A percentile compares a stretch with the other conserved stretches of the same genome.
These are phyloP conservation scores for Calcarius ornatus DNA, from an alignment of 2,113 vertebrate species.

Conservation along the genomic window DNA sequence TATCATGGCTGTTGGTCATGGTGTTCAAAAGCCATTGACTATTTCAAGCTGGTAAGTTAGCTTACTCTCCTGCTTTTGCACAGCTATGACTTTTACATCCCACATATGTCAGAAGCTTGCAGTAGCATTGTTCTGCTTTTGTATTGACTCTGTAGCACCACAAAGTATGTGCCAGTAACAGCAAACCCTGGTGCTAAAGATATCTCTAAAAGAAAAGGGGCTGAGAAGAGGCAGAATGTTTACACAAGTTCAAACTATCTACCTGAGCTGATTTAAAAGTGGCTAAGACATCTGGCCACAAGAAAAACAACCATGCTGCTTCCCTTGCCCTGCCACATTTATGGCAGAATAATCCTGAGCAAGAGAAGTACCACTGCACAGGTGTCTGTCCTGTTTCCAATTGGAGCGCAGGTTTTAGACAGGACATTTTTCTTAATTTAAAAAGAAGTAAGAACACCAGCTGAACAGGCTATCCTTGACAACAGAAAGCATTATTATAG, in stretches of 20 bases:
- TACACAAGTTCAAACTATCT: background rate
- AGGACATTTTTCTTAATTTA: slow-evolving; percentile 8
- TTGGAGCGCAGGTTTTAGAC: background rate
- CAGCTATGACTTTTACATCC: background rate
- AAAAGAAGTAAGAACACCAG: background rate
- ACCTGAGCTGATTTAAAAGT: background rate
- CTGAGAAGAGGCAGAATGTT: background rate
- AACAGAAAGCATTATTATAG: slow-evolving; percentile 28
- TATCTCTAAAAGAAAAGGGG: background rate
- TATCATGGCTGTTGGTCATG: background rate
- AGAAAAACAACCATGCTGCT: background rate
- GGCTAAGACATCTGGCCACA: background rate
- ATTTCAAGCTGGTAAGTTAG: background rate
- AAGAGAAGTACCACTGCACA: background rate
- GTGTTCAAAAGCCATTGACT: background rate
- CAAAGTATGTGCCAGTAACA: background rate
- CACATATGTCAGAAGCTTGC: background rate
- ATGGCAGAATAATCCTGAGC: slow-evolving; percentile 1
- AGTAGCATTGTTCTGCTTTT: background rate
- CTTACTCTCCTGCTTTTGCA: background rate
- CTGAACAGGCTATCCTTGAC: background rate
- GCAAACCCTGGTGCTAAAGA: background rate
- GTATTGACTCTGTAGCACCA: background rate
- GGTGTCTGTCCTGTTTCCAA: slow-evolving; percentile 2
- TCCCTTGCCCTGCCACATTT: background rate